These are phyloP conservation scores for Pterobdella sp. DNA, from an alignment of 2,888 invertebrate species.

Conservation along the genomic window DNA sequence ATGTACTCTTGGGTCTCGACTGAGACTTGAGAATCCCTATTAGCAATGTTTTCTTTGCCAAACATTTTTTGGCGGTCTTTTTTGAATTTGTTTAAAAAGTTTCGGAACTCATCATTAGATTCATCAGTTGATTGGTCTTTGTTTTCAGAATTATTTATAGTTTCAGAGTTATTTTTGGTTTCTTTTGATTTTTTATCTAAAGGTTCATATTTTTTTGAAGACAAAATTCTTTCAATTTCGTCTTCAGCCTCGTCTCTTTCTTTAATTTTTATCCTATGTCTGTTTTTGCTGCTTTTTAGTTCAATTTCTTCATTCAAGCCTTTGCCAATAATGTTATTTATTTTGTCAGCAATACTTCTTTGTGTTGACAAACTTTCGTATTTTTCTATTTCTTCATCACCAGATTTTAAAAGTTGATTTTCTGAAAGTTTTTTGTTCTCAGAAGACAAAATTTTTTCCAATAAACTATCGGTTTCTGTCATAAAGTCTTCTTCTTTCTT, in stretches of 20 bases:
- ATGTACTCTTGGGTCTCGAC: slow-evolving; percentile 34
- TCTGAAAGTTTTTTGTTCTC: slow-evolving; percentile 17
- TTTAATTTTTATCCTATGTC: background rate
- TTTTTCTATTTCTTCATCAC: background rate
- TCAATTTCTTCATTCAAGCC: background rate
- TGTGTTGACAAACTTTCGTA: background rate
- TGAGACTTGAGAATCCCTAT: slow-evolving; percentile 29
- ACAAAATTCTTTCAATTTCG: background rate
- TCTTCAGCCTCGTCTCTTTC: slow-evolving; percentile 5
- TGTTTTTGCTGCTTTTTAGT: slow-evolving; percentile 4
- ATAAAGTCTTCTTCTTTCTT: slow-evolving; percentile 2
- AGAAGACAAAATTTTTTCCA: background rate
- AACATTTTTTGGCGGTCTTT: slow-evolving; percentile 21
- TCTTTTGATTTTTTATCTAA: background rate
- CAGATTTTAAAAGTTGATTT: background rate
- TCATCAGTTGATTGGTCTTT: too few relatives aligned
- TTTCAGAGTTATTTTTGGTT: background rate
- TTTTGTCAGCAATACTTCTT: too few relatives aligned
- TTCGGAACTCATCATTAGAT: slow-evolving; percentile 1
- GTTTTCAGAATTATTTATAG: slow-evolving; percentile 21
- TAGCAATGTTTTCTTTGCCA: background rate
- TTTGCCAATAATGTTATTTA: too few relatives aligned
- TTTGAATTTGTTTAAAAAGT: slow-evolving; percentile 23
- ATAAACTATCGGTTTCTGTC: background rate
- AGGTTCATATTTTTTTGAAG: background rate